These are phyloP conservation scores for Megalops cyprinoides DNA, from an alignment of 2,797 vertebrate species.

Conservation along the genomic window DNA sequence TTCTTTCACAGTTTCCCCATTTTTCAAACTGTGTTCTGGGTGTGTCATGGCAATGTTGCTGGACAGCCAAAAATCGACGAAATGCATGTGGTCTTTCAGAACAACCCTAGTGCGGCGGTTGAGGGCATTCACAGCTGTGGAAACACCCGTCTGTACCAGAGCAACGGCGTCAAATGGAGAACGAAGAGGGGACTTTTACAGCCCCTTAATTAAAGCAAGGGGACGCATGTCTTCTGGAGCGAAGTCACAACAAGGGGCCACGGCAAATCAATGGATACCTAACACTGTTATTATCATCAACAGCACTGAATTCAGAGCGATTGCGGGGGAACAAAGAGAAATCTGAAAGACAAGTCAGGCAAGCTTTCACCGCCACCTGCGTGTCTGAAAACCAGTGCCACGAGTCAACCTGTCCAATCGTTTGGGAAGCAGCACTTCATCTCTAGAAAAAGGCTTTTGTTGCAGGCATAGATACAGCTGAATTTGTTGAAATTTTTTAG, in stretches of 20 bases:
- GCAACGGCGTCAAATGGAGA: constrained; percentile 62
- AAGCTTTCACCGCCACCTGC: constrained; percentile 74
- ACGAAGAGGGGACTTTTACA: constrained; percentile 62
- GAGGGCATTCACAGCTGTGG: not conserved
- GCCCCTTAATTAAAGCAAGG: constrained; percentile 74
- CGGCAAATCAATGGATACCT: constrained; percentile 75
- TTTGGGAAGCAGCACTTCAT: constrained; percentile 20
- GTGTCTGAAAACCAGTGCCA: constrained; percentile 37
- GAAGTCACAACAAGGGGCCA: constrained; percentile 71
- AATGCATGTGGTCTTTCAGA: not conserved
- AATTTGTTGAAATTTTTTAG: not conserved
- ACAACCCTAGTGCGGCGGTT: not conserved
- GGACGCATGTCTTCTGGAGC: constrained; percentile 71
- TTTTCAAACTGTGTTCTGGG: not conserved
- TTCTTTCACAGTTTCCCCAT: not conserved
- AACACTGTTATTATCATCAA: constrained; percentile 69
- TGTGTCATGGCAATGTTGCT: not conserved
- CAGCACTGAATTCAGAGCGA: constrained; percentile 66
- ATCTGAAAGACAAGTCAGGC: constrained; percentile 66
- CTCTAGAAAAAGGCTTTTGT: not conserved
- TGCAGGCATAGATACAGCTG: not conserved
- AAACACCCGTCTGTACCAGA: constrained; percentile 41
- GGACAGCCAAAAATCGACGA: constrained; percentile 9
- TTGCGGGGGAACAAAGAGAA: constrained; percentile 75
- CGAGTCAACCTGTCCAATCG: constrained; percentile 1